phyloP scores from a whole-genome alignment of 2,113 vertebrate genomes.

The Litocranius walleri region DNA sequence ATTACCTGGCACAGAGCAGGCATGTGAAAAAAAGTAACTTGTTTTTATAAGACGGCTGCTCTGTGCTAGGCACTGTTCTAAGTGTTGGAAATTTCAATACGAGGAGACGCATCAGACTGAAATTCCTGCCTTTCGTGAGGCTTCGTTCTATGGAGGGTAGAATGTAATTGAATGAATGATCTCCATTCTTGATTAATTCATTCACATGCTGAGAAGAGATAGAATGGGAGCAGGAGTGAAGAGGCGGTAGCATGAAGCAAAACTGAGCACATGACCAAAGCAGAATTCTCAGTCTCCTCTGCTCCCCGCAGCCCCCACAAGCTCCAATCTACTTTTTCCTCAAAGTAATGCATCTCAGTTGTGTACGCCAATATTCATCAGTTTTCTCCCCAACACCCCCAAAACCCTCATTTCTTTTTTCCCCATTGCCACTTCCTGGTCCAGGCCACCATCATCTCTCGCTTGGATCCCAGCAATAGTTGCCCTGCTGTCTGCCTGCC shows the following conservation, averaged over 20 bases:
- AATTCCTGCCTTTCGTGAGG: not conserved
- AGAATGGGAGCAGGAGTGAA: not conserved
- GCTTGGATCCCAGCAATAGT: not conserved
- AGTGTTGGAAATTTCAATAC: not conserved
- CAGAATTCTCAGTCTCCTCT: not conserved
- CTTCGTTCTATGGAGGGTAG: not conserved
- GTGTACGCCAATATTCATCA: too few species aligned
- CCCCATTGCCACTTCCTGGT: not conserved
- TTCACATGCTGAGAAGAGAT: not conserved
- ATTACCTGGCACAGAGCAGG: not conserved
- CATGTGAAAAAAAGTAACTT: not conserved
- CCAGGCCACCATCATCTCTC: not conserved
- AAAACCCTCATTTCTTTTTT: not conserved
- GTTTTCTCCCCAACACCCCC: not conserved
- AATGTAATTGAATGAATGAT: not conserved
- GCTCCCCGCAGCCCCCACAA: fast-evolving
- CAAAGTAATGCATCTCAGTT: fast-evolving
- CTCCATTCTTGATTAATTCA: not conserved
- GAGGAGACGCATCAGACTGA: not conserved
- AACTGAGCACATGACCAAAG: not conserved
- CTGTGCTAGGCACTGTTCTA: not conserved
- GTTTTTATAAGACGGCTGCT: not conserved
- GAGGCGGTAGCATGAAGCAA: not conserved
- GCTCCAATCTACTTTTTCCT: not conserved
- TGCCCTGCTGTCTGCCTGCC: not conserved